phyloP scores from a whole-genome alignment of 2,113 vertebrate species.

The Collichthys lucidus region DNA sequence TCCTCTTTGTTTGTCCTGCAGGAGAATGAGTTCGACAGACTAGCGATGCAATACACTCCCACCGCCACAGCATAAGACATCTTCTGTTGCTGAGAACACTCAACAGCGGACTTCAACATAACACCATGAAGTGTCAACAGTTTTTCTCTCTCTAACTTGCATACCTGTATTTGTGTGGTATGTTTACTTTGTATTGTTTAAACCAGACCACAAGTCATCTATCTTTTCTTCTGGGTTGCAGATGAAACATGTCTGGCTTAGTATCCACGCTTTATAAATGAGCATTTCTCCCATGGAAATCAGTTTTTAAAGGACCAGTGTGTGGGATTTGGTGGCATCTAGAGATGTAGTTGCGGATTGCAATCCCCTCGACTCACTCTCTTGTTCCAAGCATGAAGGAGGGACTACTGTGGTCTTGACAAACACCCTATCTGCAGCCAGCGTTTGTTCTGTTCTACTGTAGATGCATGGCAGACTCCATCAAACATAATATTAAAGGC shows the following conservation, averaged over 20 bases:
- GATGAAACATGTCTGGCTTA: background rate
- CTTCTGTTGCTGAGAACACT: slow-evolving; percentile 1
- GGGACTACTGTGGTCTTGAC: no score
- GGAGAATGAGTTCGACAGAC: slow-evolving; percentile 97
- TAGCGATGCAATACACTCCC: slow-evolving; percentile 90
- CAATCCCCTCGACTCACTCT: no score
- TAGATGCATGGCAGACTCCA: no score
- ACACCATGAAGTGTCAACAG: slow-evolving; percentile 8
- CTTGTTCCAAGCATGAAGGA: no score
- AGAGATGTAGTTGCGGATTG: no score
- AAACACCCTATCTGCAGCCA: no score
- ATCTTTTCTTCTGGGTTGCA: background rate
- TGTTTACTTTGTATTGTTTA: slow-evolving; percentile 38
- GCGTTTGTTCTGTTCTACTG: no score
- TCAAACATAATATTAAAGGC: no score
- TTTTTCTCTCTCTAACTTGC: background rate
- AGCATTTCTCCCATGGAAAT: slow-evolving; percentile 42
- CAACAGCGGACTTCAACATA: slow-evolving; percentile 2
- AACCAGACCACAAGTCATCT: slow-evolving; percentile 20
- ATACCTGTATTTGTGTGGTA: slow-evolving; percentile 31
- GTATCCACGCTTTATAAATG: slow-evolving; percentile 15
- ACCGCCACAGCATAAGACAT: slow-evolving; percentile 77
- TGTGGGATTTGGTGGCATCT: no score
- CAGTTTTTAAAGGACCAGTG: background rate
- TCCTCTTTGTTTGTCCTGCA: slow-evolving; percentile 65